Conservation (phyloP, 92 coral and sea anemone genomes). For the Parazoanthus darwini region DNA sequence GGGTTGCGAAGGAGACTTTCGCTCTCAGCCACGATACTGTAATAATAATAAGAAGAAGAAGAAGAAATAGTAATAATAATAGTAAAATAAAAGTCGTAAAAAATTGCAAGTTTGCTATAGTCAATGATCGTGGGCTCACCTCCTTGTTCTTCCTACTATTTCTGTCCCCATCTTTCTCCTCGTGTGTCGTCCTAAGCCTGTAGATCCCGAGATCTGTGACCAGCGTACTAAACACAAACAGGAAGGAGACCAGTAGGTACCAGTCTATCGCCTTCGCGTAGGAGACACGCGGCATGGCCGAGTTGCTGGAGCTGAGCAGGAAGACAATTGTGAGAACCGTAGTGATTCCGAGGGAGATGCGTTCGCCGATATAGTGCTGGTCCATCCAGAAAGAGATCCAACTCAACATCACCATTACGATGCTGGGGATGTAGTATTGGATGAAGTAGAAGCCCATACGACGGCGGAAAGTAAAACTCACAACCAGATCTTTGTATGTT, state of each 20-base stretch:
- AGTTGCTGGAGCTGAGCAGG: constrained; percentile 93
- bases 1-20: no score
- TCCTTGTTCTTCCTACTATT: constrained; percentile 38
- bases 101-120: no score
- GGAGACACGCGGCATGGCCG: constrained; percentile 99
- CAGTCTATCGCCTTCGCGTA: constrained; percentile 99
- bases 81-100: not conserved
- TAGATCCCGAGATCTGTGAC: constrained; percentile 83
- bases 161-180: constrained; percentile 14
- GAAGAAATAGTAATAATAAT: not conserved
- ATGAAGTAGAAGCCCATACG: constrained; percentile 98
- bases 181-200: constrained; percentile 55
- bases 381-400: constrained; percentile 99
- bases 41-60: not conserved
- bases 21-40: no score
- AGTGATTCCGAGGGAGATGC: constrained; percentile 95
- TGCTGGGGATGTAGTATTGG: constrained; percentile 90
- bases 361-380: constrained; percentile 94
- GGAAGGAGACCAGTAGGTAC: constrained; percentile 91
- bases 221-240: constrained; percentile 94
- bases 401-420: constrained; percentile 89
- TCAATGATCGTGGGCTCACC: constrained; percentile 19
- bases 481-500: constrained; percentile 77
- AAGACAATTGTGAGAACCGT: constrained; percentile 97
- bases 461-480: constrained; percentile 85